Percentiles rank a stretch among this genome's conserved stretches.
Conservation (phyloP, 2,797 vertebrate species). For the Ptychobarbus kaznakovi region DNA sequence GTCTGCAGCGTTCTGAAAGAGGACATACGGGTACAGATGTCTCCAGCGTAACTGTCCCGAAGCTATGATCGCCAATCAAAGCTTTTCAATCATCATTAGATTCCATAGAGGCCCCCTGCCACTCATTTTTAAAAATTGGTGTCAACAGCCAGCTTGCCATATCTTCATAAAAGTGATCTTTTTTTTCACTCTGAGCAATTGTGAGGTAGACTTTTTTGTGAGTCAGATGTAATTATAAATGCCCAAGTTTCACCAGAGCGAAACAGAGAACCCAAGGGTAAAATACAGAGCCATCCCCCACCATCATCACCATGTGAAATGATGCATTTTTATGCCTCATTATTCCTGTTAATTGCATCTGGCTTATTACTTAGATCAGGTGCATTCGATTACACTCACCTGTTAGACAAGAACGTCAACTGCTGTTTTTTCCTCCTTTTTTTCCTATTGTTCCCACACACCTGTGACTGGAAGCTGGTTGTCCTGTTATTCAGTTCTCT, state of each 20-base stretch:
- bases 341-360: constrained; percentile 61
- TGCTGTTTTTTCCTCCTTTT: neutral
- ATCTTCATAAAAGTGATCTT: neutral
- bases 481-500: neutral
- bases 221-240: constrained; percentile 5
- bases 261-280: constrained; percentile 46
- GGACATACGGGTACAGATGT: neutral
- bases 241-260: constrained; percentile 40
- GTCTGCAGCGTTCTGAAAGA: neutral
- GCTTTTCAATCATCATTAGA: constrained; percentile 29
- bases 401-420: constrained; percentile 40
- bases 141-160: constrained; percentile 27
- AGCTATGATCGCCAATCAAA: constrained; percentile 24
- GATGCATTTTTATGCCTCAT: constrained; percentile 61
- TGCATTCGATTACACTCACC: constrained; percentile 62
- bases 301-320: constrained; percentile 50
- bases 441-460: constrained; percentile 6
- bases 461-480: constrained; percentile 45
- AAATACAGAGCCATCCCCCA: constrained; percentile 28
- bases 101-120: constrained; percentile 8
- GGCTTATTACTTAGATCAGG: constrained; percentile 58
- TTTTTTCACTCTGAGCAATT: neutral
- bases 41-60: neutral
- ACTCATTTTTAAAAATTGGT: constrained; percentile 30
- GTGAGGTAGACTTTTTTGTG: neutral